Percentiles rank a stretch among this genome's conserved stretches.
Evolutionary conservation across 2,797 vertebrate genomes (phyloP).

Genomic region (Brotula barbata): DNA sequence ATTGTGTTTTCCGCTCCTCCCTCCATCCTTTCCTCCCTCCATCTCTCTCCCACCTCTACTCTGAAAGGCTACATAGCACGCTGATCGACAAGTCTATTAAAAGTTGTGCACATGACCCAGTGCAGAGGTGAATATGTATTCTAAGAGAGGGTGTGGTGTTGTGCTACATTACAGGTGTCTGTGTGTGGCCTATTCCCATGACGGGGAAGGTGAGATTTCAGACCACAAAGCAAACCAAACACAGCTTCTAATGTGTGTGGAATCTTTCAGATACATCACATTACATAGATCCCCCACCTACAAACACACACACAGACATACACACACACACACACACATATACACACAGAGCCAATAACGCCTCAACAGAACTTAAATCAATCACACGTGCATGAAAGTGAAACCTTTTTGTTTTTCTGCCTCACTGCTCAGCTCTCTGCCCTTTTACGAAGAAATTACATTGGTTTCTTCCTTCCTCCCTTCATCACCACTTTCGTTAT

Average conservation of each 20-base stretch:
- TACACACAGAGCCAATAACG: no score
- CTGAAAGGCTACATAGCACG: conserved; percentile 7
- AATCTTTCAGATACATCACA: conserved; percentile 40
- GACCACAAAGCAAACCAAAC: conserved; percentile 31
- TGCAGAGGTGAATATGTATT: conserved; percentile 13
- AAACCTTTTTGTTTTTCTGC: no score
- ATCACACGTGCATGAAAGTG: no score
- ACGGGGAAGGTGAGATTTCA: conserved; percentile 11
- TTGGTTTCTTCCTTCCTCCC: no score
- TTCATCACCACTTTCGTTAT: no score
- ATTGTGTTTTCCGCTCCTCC: background rate
- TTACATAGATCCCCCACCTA: no score
- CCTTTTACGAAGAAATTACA: no score
- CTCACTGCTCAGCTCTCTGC: no score
- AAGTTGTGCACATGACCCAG: conserved; percentile 23
- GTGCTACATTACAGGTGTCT: conserved; percentile 8
- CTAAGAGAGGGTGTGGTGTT: conserved; percentile 5
- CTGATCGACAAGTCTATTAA: conserved; percentile 65
- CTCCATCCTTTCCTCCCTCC: background rate
- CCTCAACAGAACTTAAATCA: no score
- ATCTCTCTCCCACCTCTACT: background rate
- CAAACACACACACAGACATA: no score
- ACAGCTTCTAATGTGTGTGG: conserved; percentile 13
- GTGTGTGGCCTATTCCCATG: conserved; percentile 1
- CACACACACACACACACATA: no score